These are phyloP conservation scores for Tipula lateralis DNA, from an alignment of 2,888 invertebrate genomes.

Conservation along the genomic window DNA sequence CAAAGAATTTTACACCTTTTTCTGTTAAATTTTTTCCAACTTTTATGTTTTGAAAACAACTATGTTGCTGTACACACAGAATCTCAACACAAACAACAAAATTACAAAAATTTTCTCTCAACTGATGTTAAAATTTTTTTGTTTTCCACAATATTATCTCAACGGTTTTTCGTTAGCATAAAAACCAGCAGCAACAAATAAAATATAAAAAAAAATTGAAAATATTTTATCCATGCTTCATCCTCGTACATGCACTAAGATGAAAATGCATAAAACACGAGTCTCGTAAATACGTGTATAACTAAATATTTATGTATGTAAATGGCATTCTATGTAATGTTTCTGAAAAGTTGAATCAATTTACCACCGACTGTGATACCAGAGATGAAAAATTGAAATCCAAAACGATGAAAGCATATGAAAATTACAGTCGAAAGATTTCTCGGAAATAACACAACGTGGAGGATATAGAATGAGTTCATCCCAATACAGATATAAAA, in stretches of 20 bases:
- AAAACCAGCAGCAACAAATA: background rate
- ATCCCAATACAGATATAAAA: background rate
- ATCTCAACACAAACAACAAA: too few species aligned
- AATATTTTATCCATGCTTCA: background rate
- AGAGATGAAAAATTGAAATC: background rate
- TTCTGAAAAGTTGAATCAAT: background rate
- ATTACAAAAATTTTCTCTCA: background rate
- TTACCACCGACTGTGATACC: background rate
- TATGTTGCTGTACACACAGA: background rate
- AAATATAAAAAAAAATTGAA: background rate
- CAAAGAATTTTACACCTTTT: background rate
- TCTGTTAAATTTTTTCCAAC: background rate
- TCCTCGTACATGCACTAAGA: too few species aligned
- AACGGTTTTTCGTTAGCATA: background rate
- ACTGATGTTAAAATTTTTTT: background rate
- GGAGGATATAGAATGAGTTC: background rate
- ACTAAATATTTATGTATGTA: background rate
- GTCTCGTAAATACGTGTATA: background rate
- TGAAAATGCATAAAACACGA: background rate
- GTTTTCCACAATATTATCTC: background rate
- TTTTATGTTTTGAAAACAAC: background rate
- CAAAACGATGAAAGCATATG: too few species aligned
- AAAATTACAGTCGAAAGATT: background rate
- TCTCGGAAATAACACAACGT: background rate
- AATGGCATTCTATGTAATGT: background rate